These are phyloP conservation scores for Tauraco hartlaubi DNA, from an alignment of 2,797 vertebrate species.

Conservation along the genomic window DNA sequence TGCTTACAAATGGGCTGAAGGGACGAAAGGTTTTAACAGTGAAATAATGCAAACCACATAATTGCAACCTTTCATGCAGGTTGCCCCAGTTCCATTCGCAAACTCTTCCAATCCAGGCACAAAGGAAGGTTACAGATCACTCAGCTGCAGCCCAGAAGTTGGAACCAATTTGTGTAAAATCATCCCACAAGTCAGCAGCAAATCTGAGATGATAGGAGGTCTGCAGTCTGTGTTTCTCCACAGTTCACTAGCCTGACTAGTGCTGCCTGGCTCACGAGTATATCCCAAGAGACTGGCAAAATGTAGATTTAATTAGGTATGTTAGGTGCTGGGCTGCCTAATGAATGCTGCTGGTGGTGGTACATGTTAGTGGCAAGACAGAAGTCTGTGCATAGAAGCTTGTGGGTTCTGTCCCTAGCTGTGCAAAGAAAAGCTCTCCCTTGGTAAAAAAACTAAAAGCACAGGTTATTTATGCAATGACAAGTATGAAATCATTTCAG, in stretches of 20 bases:
- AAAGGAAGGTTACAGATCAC: neutral
- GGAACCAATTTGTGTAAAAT: accelerated
- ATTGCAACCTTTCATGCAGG: neutral
- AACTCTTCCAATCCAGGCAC: neutral
- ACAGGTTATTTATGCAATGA: neutral
- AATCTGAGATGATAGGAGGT: neutral
- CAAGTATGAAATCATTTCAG: neutral
- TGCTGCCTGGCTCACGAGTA: neutral
- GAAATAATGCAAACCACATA: neutral
- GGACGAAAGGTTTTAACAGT: neutral
- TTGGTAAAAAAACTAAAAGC: neutral
- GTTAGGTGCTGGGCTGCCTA: neutral
- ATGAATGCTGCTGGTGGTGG: accelerated
- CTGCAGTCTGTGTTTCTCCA: neutral
- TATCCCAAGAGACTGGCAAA: neutral
- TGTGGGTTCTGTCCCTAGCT: neutral
- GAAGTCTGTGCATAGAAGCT: accelerated
- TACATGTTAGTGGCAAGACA: neutral
- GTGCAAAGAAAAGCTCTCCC: neutral
- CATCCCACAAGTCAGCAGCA: neutral
- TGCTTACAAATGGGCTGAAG: neutral
- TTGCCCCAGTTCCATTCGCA: neutral
- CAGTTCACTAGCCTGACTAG: neutral
- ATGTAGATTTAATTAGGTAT: neutral
- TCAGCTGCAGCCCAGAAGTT: neutral